Evolutionary conservation across 2,797 vertebrate species (phyloP), one percentile per base, ranked within the genome.

Genomic region (Glossophaga mutica): DNA sequence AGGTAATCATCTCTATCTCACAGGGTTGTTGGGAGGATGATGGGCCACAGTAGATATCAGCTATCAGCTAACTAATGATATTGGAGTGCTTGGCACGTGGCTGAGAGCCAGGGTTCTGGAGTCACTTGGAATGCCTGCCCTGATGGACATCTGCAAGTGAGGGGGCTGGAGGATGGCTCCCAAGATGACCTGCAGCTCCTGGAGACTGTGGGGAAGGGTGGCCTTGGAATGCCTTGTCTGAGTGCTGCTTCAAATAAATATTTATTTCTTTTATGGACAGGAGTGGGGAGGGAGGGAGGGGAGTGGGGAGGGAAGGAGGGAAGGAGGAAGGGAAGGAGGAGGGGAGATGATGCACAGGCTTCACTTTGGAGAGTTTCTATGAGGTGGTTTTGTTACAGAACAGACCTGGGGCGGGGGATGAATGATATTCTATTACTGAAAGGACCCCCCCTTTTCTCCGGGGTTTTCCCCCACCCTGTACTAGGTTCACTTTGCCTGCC

Each of bases 1-100:
- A 57, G 65, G 46, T 34, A 37, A 48, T 55, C 73, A 7, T n/a
- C 9, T 62, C 52, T 86, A 1, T 11, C 39, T 93, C 34, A 24
- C 9, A 6, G 24, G 34, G 57, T 68, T 37, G n/a, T 65, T 67
- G 26, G 55, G 39, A 71, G 8, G 32, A 34, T 48, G 21, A 14
- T 1, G 0, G 52, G 37, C 15, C 46, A 14, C 55, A 21, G 3
- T 8, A 78, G 42, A 15, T 14, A 9, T 5, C 18, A 55, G n/a
- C 22, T 22, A 21, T 6, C 24, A 24, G 59, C 12, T 18, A 24
- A n/a, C 2, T 18, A 9, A 7, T 46, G 32, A 29, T 3, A 6
- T 29, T 6, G 34, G 73, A 86, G 39, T 2, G 1, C 22, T 26
- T 42, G 46, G 42, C 15, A 0, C 29, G 39, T 74, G 46, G 14